Evolutionary conservation across 2,113 vertebrate species (phyloP), one percentile per base, ranked within the genome.

Genomic region (Lipophrys pholis): DNA sequence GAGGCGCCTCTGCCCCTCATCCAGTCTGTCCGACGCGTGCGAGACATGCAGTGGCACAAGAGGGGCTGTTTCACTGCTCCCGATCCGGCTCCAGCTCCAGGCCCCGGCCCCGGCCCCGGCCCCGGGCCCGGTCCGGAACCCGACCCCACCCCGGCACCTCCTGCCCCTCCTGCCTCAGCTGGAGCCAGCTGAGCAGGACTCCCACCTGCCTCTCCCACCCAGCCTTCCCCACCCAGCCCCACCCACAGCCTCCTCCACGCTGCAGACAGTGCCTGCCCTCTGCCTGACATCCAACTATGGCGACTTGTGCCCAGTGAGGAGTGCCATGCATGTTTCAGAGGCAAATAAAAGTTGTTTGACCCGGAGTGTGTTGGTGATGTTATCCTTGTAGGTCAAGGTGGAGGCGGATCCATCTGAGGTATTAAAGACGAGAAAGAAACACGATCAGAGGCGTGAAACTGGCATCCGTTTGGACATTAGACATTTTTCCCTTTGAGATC

Each of bases 41-140:
- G 95, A 5, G 96, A 97, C 94, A 96, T 95, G 95, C 96, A 97
- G 88, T 97, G 96, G 96, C 96, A 97, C 93, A 94, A 95, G 85
- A 87, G 87, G 1, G 96, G 96, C 74, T 86, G 69, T 86, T 97
- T 96, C 88, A 80, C 11, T 0, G 0, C 57, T 14, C 57, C 85
- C 0, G 89, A 87, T 30, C 86, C 91, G 0, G 59, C 83, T 46
- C 90, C 88, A 0, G 69, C n/a, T 11, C 64, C 87, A 7, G 41
- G 11, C 38, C 70, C 89, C 12, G 10, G 46, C 53, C 68, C 89
- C 12, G 10, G 46, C 53, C 68, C 84, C 2, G 85, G 69, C 36
- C 90, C 90, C 0, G 85, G 73, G 58, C 90, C 89, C 12, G 10
- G 46, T 50, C 68, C 84, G 2, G 85, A 72, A 21, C 90, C 90